Base-by-base conservation (phyloP, 2,113 vertebrate species). In the Acrocephalus kingi region DNA sequence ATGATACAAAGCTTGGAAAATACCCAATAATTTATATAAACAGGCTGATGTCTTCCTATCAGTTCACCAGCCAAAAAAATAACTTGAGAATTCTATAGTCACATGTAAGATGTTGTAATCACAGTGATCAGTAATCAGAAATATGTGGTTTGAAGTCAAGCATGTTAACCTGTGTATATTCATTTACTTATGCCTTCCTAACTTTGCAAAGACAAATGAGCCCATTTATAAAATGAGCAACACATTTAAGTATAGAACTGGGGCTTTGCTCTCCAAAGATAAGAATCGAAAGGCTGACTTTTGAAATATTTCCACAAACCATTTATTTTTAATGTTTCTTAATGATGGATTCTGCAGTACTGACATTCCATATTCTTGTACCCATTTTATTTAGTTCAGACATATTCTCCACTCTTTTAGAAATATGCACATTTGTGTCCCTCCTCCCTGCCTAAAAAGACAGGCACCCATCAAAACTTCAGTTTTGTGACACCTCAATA, bases 201-300 rank as follows among this genome's bases (percentile, higher is more conserved):
- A 90, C 16, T 90, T 88, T 93, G 45, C 56, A 89, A 92, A 87
- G 61, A 93, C 22, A 90, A 93, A 95, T 84, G 23, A 79, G 41
- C 31, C 56, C 39, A 74, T 92, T 93, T 84, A 67, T 67, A 39
- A 92, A 90, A 89, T 1, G 5, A 83, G 46, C 23, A 81, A 39
- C 63, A 73, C 5, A n/a, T 75, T 69, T 76, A 86, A 84, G 76
- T 61, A 41, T 22, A 71, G 86, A 88, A 92, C 4, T 63, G 52
- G 25, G n/a, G 35, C 19, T 90, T 91, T 92, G 25, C 16, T 90
- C 75, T 41, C 55, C 28, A 8, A 15, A 3, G 45, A 20, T 35
- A 91, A 88, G 62, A 86, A 81, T 49, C 35, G 73, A 77, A 92
- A 89, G 8, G 31, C 11, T 54, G 30, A 45, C 14, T 74, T 90